A percentile compares a stretch with the other conserved stretches of the same genome.
These are phyloP conservation scores for Sparidentex hasta DNA, from an alignment of 2,797 vertebrate genomes.

Conservation along the genomic window DNA sequence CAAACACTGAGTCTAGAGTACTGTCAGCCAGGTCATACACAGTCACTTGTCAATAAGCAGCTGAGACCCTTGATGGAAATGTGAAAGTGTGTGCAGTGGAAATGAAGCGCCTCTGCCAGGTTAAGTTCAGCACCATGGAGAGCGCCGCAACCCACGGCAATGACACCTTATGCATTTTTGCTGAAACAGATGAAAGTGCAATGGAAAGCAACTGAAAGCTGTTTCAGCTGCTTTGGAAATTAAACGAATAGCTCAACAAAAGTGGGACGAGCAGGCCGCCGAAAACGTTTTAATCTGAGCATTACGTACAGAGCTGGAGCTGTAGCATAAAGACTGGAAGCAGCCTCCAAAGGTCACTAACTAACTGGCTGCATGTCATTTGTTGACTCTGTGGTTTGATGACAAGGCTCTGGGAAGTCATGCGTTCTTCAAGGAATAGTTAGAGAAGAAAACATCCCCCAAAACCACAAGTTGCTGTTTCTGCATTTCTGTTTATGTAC, in stretches of 20 bases:
- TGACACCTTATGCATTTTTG: constrained; percentile 1
- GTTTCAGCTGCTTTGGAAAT: not conserved
- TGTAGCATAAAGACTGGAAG: not conserved
- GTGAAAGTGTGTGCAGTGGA: not conserved
- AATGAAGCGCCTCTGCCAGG: constrained; percentile 14
- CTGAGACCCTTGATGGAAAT: constrained; percentile 1
- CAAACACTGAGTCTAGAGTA: not conserved
- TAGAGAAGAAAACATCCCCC: not conserved
- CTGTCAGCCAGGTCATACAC: not conserved
- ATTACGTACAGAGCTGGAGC: not conserved
- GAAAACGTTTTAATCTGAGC: not conserved
- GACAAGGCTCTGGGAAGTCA: not conserved
- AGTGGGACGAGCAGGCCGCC: not conserved
- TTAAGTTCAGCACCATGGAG: constrained; percentile 73
- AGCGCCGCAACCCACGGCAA: constrained; percentile 42
- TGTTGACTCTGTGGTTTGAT: constrained; percentile 2
- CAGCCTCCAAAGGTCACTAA: not conserved
- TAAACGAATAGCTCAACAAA: not conserved
- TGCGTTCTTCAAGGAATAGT: not conserved
- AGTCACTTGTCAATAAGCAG: too few species aligned
- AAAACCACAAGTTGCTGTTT: not conserved
- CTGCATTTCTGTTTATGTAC: not conserved
- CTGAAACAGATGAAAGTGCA: not conserved
- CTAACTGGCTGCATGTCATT: not conserved
- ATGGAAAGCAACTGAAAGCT: not conserved